phyloP scores from a whole-genome alignment of 2,113 vertebrate species.

The Coreoperca whiteheadi region DNA sequence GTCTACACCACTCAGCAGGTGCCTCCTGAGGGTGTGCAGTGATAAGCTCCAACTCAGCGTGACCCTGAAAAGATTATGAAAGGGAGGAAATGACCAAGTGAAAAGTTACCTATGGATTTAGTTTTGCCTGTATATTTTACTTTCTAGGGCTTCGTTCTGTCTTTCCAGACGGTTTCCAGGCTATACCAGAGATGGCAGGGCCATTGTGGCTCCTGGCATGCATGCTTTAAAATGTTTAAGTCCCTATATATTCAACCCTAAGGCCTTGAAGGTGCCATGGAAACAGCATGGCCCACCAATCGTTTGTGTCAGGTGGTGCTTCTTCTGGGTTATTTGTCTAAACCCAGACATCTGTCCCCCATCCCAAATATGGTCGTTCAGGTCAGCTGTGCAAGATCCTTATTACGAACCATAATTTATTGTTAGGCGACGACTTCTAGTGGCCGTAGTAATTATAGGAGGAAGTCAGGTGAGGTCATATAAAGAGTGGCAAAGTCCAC shows the following conservation, averaged over 20 bases:
- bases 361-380: too few relatives aligned
- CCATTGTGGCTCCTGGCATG: neutral
- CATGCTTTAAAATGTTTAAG: neutral
- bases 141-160: neutral
- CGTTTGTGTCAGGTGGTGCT: neutral
- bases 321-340: slow-evolving; percentile 3
- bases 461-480: too few relatives aligned
- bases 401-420: too few relatives aligned
- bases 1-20: neutral
- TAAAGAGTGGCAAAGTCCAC: too few relatives aligned
- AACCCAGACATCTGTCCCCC: neutral
- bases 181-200: neutral
- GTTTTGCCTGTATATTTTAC: neutral
- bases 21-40: neutral
- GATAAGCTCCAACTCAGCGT: neutral
- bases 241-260: neutral
- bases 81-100: neutral
- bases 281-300: neutral
- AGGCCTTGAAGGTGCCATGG: slow-evolving; percentile 1
- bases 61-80: neutral
- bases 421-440: too few relatives aligned
- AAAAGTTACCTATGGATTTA: neutral
- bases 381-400: too few relatives aligned
- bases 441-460: too few relatives aligned
- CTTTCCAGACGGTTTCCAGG: neutral